These are phyloP conservation scores for Imbricaverruca yamaguchii DNA, from an alignment of 2,888 invertebrate genomes.

Conservation along the genomic window DNA sequence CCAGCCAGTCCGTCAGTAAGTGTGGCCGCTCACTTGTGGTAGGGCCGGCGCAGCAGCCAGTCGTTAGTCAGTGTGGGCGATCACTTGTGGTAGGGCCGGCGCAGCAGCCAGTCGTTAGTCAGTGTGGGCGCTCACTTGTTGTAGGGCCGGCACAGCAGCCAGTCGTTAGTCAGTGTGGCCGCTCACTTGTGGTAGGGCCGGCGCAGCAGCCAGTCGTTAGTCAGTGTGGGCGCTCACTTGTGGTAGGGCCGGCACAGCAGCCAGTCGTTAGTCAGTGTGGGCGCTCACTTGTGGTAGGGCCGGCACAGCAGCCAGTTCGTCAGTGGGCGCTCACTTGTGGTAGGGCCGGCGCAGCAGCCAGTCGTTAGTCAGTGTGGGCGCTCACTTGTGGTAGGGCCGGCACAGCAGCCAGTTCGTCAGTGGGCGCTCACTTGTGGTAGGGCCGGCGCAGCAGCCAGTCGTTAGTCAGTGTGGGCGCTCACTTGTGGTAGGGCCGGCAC, in stretches of 20 bases:
- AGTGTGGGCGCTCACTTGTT: too few species aligned
- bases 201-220: slow-evolving; percentile 51
- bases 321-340: too few species aligned
- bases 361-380: neutral
- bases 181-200: slow-evolving; percentile 58
- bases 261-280: neutral
- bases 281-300: slow-evolving; percentile 55
- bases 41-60: too few species aligned
- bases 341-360: too few species aligned
- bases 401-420: slow-evolving; percentile 51
- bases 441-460: too few species aligned
- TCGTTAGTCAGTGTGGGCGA: neutral
- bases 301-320: slow-evolving; percentile 54
- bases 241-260: too few species aligned
- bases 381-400: slow-evolving; percentile 58
- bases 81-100: slow-evolving; percentile 59
- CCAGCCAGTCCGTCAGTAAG: slow-evolving; percentile 43
- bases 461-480: slow-evolving; percentile 26
- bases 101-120: slow-evolving; percentile 50
- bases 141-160: too few species aligned
- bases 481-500: slow-evolving; percentile 59
- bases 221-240: too few species aligned
- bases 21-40: too few species aligned
- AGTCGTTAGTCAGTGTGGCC: neutral
- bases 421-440: too few species aligned